Conservation (phyloP, 1,140 invertebrate genomes). For the Pollicipes pollicipes region DNA sequence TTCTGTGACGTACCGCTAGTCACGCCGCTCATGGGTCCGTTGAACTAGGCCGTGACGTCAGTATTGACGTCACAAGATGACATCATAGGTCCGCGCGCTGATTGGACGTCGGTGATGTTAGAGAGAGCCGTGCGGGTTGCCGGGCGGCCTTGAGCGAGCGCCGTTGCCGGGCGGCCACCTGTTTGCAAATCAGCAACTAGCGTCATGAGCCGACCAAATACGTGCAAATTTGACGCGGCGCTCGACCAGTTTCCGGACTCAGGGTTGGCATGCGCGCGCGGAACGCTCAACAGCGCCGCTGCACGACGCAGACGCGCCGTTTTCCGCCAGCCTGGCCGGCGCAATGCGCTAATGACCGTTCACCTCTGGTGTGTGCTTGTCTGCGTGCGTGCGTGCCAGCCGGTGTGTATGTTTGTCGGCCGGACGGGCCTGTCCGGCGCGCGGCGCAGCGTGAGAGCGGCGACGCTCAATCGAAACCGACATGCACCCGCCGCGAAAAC, state of each 20-base stretch:
- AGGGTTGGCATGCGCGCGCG: not conserved
- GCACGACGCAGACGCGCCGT: not conserved
- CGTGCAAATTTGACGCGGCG: no score
- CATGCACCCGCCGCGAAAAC: not conserved
- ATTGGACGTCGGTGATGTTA: conserved; percentile 27
- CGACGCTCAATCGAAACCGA: not conserved
- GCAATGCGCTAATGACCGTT: not conserved
- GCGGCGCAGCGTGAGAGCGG: no score
- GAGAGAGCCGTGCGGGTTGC: conserved; percentile 19
- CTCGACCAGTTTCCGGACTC: not conserved
- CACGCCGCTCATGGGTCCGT: no score
- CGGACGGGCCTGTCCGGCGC: not conserved
- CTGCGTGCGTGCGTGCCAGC: not conserved
- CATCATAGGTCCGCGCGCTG: conserved; percentile 36
- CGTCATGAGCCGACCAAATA: not conserved
- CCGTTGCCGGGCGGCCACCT: not conserved
- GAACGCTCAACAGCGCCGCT: no score
- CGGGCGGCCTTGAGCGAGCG: conserved; percentile 7
- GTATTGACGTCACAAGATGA: conserved; percentile 9
- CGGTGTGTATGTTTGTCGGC: no score
- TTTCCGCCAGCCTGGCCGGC: not conserved
- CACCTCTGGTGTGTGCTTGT: no score
- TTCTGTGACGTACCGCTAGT: not conserved
- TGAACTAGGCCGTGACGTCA: not conserved
- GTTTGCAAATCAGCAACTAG: not conserved